phyloP scores from a whole-genome alignment of 1,140 invertebrate species.

The Caerostris extrusa region DNA sequence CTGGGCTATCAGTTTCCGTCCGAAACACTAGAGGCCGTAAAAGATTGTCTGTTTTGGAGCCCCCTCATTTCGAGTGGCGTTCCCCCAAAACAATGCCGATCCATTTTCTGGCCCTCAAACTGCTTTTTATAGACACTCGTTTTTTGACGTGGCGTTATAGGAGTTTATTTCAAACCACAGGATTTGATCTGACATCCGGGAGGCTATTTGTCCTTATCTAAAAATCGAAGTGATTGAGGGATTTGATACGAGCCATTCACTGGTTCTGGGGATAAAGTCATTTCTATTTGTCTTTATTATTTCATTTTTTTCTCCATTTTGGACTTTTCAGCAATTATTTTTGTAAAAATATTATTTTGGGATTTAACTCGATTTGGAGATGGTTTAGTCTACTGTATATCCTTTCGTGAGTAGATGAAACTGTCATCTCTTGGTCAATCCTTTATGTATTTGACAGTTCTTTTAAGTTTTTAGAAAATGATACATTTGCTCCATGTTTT shows the following conservation, averaged over 20 bases:
- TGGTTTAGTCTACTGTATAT: too few relatives aligned
- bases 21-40: constrained; percentile 40
- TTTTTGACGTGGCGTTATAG: background rate
- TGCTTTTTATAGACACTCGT: background rate
- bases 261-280: background rate
- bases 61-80: background rate
- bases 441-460: too few relatives aligned
- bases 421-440: too few relatives aligned
- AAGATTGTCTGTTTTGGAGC: constrained; percentile 23
- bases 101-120: background rate
- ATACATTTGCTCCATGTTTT: too few relatives aligned
- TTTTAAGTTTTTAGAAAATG: too few relatives aligned
- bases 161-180: constrained; percentile 48
- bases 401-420: too few relatives aligned
- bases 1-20: constrained; percentile 44
- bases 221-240: constrained; percentile 27
- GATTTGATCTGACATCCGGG: constrained; percentile 47
- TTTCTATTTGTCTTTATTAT: background rate
- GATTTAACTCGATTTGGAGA: too few relatives aligned
- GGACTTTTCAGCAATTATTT: background rate
- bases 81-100: constrained; percentile 29
- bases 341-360: too few relatives aligned
- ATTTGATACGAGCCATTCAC: background rate
- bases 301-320: background rate
- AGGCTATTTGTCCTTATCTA: constrained; percentile 21